These are phyloP conservation scores for Pissodes strobi DNA, from an alignment of 1,140 invertebrate genomes.

Conservation along the genomic window DNA sequence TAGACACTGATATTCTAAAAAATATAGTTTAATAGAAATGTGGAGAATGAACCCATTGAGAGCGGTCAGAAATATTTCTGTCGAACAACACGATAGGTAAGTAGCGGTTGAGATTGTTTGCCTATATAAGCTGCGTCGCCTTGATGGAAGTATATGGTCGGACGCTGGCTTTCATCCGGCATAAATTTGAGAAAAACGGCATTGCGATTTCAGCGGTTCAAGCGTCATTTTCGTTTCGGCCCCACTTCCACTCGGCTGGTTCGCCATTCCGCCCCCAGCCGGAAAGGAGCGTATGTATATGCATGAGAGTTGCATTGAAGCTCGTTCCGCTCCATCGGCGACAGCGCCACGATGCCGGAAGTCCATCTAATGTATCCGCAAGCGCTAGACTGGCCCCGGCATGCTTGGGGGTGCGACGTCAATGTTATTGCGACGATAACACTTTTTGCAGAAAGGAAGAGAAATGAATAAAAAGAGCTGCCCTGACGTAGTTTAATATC, in stretches of 20 bases:
- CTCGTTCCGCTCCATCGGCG: slow-evolving; percentile 54
- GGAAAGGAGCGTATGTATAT: slow-evolving; percentile 57
- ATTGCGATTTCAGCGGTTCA: too few relatives aligned
- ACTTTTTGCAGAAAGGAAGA: not conserved
- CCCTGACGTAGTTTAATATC: too few relatives aligned
- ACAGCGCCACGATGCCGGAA: slow-evolving; percentile 52
- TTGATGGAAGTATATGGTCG: too few relatives aligned
- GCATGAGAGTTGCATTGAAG: slow-evolving; percentile 53
- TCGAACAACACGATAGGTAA: too few relatives aligned
- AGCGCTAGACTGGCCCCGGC: slow-evolving; percentile 22
- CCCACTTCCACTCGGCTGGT: slow-evolving; percentile 52
- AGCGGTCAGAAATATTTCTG: too few relatives aligned
- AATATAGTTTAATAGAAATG: too few relatives aligned
- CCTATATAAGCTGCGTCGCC: too few relatives aligned
- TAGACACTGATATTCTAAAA: too few relatives aligned
- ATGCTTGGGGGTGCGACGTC: slow-evolving; percentile 9
- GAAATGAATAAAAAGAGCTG: not conserved
- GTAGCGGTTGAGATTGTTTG: too few relatives aligned
- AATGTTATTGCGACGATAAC: slow-evolving; percentile 1
- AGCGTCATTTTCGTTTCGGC: slow-evolving; percentile 1
- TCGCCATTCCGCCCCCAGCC: slow-evolving; percentile 52
- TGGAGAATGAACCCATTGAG: too few relatives aligned
- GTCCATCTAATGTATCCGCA: slow-evolving; percentile 57
- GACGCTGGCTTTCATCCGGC: too few relatives aligned
- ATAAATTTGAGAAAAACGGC: too few relatives aligned